phyloP scores from a whole-genome alignment of 2,888 invertebrate genomes.

The Ferdinandea cuprea region DNA sequence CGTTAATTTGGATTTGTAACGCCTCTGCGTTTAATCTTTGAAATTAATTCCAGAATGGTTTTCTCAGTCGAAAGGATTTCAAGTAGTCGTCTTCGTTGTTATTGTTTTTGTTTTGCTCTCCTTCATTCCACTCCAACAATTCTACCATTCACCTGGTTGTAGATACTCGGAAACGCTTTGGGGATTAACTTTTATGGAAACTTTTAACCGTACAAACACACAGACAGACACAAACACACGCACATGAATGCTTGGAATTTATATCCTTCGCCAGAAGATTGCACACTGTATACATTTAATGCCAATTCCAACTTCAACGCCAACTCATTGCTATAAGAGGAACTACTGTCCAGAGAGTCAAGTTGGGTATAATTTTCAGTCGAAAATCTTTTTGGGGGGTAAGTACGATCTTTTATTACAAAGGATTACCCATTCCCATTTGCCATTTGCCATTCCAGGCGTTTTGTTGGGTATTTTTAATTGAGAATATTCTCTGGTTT shows the following conservation, averaged over 20 bases:
- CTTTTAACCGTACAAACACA: slow-evolving; percentile 1
- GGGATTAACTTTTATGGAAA: slow-evolving; percentile 37
- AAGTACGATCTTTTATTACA: slow-evolving; percentile 15
- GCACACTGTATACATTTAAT: neutral
- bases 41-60: slow-evolving; percentile 51
- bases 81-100: too few relatives aligned
- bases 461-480: slow-evolving; percentile 52
- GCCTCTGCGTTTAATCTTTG: slow-evolving; percentile 41
- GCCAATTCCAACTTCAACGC: neutral
- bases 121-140: neutral
- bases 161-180: slow-evolving; percentile 22
- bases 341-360: neutral
- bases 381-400: neutral
- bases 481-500: slow-evolving; percentile 36
- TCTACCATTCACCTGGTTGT: neutral
- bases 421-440: slow-evolving; percentile 12
- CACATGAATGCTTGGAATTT: neutral
- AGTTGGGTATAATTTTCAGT: neutral
- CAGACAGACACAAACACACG: neutral
- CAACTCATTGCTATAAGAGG: neutral
- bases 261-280: neutral
- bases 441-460: neutral
- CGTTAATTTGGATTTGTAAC: slow-evolving; percentile 31
- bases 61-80: neutral
- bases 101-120: neutral